phyloP scores from a whole-genome alignment of 2,888 invertebrate genomes.

The Cantharis rustica region DNA sequence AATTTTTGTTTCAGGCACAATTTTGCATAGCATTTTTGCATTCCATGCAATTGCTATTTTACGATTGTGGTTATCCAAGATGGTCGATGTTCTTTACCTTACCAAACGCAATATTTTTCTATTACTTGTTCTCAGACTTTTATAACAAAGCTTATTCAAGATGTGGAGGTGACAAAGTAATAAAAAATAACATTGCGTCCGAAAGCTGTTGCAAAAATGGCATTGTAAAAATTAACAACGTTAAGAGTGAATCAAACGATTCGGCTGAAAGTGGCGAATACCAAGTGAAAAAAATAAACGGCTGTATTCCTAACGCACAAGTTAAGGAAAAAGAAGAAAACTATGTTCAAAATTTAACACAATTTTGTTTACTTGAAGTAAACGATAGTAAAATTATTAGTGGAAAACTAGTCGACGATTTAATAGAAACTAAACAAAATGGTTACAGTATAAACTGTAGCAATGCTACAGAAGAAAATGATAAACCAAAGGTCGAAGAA shows the following conservation, averaged over 20 bases:
- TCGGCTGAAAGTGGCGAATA: neutral
- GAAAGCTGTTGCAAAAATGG: neutral
- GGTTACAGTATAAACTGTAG: neutral
- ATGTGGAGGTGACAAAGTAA: neutral
- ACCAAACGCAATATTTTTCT: conserved; percentile 91
- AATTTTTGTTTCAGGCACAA: conserved; percentile 72
- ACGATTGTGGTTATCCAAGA: conserved; percentile 87
- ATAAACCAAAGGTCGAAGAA: neutral
- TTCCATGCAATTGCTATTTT: conserved; percentile 81
- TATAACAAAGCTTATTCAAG: conserved; percentile 75
- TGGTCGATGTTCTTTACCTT: conserved; percentile 83
- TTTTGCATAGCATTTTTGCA: conserved; percentile 88
- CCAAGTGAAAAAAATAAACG: too few relatives aligned
- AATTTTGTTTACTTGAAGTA: neutral
- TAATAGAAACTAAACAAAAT: neutral
- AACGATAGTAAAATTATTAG: neutral
- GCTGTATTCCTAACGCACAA: neutral
- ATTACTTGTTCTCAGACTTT: conserved; percentile 89
- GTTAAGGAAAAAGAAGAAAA: neutral
- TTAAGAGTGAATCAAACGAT: neutral
- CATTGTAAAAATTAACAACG: neutral
- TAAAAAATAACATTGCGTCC: neutral
- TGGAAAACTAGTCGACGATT: neutral
- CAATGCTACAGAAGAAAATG: neutral
- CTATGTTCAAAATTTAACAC: neutral